Evolutionary conservation across 1,140 invertebrate species (phyloP), one percentile per base, ranked within the genome.

Genomic region (Pseudomyrmex concolor): DNA sequence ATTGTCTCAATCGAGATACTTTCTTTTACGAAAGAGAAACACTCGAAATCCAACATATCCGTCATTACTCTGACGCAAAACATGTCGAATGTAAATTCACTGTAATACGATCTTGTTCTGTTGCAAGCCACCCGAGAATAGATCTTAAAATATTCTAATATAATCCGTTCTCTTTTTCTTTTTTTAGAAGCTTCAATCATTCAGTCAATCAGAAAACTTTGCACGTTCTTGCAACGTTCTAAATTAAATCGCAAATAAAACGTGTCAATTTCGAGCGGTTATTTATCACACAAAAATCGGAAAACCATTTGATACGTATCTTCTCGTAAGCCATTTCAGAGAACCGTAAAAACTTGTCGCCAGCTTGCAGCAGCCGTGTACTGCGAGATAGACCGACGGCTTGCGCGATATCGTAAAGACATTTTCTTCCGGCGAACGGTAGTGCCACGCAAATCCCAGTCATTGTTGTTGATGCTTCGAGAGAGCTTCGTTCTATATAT

Each of bases 271-370:
- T 45, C 9, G 9, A 7, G 25, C 43, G 15, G 9, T 2, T 48
- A 64, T n/a, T 59, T 12, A 13, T 70, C 15, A 60, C 13, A 17
- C 48, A 51, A 70, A 78, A 78, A 48, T 78, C 51, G 43, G 34
- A 7, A 25, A 34, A 19, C 8, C 19, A 2, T 60, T 70, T 45
- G 22, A 50, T 3, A 9, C 10, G 7, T 17, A 59, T 78, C 76
- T 15, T 34, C 15, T 70, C n/a, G 54, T 54, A 64, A 66, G 73
- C 25, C 25, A 10, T 80, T 80, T 71, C 19, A 10, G 25, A 13
- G 22, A 19, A 43, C 43, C 54, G 45, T 59, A 71, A 80, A 80
- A 80, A 60, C 68, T 50, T 80, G 76, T 71, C 66, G 76, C 12
- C 76, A 34, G 66, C 22, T 60, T 71, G 43, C 54, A 9, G 63